Base-by-base conservation (phyloP, 2,888 invertebrate species). In the Diplolepis rosae region DNA sequence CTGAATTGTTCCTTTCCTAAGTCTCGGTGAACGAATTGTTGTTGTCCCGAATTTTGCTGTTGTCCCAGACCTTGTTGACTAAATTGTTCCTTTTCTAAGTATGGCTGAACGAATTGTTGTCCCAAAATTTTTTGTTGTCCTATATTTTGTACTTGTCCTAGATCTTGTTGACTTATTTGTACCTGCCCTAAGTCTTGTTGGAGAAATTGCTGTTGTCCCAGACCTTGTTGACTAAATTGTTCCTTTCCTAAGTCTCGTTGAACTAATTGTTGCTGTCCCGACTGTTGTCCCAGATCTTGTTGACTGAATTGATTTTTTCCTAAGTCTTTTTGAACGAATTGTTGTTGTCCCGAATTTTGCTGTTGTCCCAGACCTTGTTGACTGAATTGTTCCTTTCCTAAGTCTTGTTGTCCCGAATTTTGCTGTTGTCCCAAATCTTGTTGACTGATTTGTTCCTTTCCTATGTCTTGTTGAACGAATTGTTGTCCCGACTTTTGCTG, bases 111-210 rank as follows among this genome's bases (percentile, higher is more conserved):
- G 48, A 76, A 77, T 15, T 45, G 45, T 45, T 13, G 45, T 15
- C 7, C 3, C 3, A 45, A n/a, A n/a, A n/a, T n/a, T 65, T 74
- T 75, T 50, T 76, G 77, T 56, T 81, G 74, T 39, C 4, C 4
- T 4, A 4, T 5, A 4, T 0, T 5, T 5, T 15, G 42, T 7
- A 11, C n/a, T n/a, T n/a, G 82, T 28, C 75, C 73, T 5, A 70
- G 75, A 70, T 74, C 76, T 50, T 66, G 73, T 18, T 75, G 79
- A 32, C 76, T 78, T 50, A 76, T 80, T 42, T 80, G 79, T 74
- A 24, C 15, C 4, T 74, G 77, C 56, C 76, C 80, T 30, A 61
- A 9, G 50, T 76, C 69, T 66, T 77, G 80, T 30, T 68, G 24
- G 39, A 72, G 66, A 11, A 69, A 52, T 27, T 69, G 69, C 22